Evolutionary conservation across 37 sponge, comb jelly and placozoan species (phyloP), one percentile per base, ranked within the genome.

Genomic region (Diacarnus erythraeanus): DNA sequence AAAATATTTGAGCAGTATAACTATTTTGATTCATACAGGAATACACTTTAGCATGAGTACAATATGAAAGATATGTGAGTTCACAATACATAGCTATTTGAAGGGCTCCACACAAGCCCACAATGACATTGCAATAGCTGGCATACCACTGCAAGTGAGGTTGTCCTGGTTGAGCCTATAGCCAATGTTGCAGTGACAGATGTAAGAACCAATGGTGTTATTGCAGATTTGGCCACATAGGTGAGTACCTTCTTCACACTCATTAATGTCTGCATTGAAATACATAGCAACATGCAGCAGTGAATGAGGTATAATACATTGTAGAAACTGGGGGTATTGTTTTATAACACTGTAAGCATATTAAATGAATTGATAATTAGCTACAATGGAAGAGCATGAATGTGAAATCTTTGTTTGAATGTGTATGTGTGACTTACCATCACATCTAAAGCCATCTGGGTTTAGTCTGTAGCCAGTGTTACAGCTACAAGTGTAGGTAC

Each of bases 201-300:
- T 77, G 65, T 77, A 84, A 1, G 66, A 61, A 1, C 85, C 85
- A 10, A 41, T 37, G 20, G 60, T 77, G 51, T 84, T 84, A 56
- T 6, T n/a, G 70, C 85, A 84, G 26, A 22, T 65, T 9, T 84
- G 78, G n/a, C 22, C 54, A 42, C 85, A 84, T 2, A 25, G 34
- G 29, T 77, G 51, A 3, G 63, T 57, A 36, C 61, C 71, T 21
- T 23, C 29, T n/a, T 22, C 18, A 84, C 85, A 84, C 65, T 84
- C 73, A 43, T 72, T 41, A 43, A 72, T 72, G 23, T 72, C 73
- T 72, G 20, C 5, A 54, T 21, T 54, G 20, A 15, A 29, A 61
- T 25, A 61, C 30, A 61, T 29, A 61, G 25, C 5, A 23, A 61
- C 20, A n/a, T n/a, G n/a, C n/a, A n/a, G 25, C 30, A 61, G 8